phyloP scores from a whole-genome alignment of 2,113 vertebrate species.

The Porphyrio hochstetteri region DNA sequence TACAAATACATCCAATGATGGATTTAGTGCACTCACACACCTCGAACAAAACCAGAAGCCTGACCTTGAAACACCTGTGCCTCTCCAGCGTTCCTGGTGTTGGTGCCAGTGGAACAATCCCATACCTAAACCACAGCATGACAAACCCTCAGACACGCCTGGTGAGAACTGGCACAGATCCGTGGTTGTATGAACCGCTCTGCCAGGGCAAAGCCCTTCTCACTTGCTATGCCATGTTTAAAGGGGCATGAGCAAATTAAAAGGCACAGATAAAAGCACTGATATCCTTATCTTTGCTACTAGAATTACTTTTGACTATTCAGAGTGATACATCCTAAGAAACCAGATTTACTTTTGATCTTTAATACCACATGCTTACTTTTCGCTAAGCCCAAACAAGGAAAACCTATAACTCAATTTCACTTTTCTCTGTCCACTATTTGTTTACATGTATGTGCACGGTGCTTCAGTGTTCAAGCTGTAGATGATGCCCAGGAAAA shows the following conservation, averaged over 20 bases:
- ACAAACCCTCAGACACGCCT: neutral
- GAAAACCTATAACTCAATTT: neutral
- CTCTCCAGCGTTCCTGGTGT: neutral
- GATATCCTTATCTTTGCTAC: neutral
- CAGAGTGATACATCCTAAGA: neutral
- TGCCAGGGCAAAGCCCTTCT: neutral
- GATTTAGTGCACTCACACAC: neutral
- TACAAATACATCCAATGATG: neutral
- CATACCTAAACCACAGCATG: neutral
- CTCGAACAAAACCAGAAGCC: neutral
- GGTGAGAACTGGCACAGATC: neutral
- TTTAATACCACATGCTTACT: neutral
- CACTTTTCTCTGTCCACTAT: neutral
- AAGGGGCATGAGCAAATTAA: neutral
- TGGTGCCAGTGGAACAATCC: neutral
- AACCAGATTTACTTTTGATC: neutral
- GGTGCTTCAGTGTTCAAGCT: slow-evolving; percentile 20
- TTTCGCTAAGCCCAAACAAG: neutral
- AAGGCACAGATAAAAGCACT: neutral
- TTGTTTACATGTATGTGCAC: neutral
- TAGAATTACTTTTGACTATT: neutral
- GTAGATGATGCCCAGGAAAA: slow-evolving; percentile 47
- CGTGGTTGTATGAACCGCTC: accelerated
- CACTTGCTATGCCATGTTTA: neutral
- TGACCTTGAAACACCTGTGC: neutral